These are phyloP conservation scores for Phataginus tricuspis DNA, from an alignment of 2,797 vertebrate species.

Conservation along the genomic window DNA sequence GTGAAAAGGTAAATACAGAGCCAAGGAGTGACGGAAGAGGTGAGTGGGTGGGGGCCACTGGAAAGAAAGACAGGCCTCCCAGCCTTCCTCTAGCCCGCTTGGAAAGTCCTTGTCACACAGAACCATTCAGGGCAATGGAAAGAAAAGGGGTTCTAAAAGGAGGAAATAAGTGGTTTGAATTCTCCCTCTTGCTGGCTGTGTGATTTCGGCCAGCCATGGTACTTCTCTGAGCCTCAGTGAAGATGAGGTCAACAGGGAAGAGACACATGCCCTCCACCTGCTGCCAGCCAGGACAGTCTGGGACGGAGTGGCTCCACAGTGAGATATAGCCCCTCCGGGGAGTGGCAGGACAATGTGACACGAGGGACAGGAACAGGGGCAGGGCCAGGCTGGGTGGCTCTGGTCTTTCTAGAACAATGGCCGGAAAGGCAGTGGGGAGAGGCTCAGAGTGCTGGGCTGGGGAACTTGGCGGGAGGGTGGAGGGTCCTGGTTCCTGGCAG, in stretches of 20 bases:
- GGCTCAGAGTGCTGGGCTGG: not conserved
- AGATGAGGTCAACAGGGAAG: not conserved
- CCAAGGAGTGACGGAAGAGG: not conserved
- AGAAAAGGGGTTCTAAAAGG: not conserved
- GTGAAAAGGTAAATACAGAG: not conserved
- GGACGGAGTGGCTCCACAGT: not conserved
- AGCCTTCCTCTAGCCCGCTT: not conserved
- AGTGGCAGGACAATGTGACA: slow-evolving; percentile 62
- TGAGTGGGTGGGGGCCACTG: not conserved
- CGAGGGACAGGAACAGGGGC: slow-evolving; percentile 66
- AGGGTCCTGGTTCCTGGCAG: slow-evolving; percentile 50
- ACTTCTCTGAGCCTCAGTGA: not conserved
- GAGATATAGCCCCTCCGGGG: slow-evolving; percentile 33
- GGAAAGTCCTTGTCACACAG: slow-evolving; percentile 11
- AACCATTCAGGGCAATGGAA: not conserved
- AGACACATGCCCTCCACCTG: not conserved
- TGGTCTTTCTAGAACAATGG: slow-evolving; percentile 76
- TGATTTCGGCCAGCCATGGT: not conserved
- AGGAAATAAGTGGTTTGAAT: not conserved
- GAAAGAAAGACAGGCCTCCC: not conserved
- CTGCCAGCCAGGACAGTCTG: not conserved
- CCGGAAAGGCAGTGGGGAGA: slow-evolving; percentile 77
- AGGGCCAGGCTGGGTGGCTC: slow-evolving; percentile 70
- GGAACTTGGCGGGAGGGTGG: slow-evolving; percentile 49
- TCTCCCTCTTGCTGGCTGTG: not conserved